phyloP scores from a whole-genome alignment of 2,888 invertebrate species.

The Chrysodeixis includens region DNA sequence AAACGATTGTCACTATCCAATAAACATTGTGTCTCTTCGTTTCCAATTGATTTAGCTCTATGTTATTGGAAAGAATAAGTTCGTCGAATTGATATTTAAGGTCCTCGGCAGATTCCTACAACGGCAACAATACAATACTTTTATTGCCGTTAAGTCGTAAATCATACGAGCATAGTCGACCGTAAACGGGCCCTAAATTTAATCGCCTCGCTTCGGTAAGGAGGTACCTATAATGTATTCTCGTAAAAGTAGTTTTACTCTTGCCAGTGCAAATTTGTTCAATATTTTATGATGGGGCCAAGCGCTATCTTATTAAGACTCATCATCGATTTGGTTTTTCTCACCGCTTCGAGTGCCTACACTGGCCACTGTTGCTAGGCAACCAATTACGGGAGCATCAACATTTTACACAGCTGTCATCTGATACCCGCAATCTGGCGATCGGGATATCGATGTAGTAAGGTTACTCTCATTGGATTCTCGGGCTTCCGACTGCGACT shows the following conservation, averaged over 20 bases:
- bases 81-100: conserved; percentile 37
- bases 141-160: conserved; percentile 67
- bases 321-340: background rate
- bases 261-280: conserved; percentile 60
- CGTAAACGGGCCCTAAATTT: conserved; percentile 72
- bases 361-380: background rate
- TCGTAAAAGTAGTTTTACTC: conserved; percentile 70
- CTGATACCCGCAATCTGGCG: background rate
- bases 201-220: conserved; percentile 67
- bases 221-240: conserved; percentile 58
- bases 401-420: background rate
- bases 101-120: conserved; percentile 52
- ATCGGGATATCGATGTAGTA: background rate
- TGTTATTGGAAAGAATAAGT: conserved; percentile 22
- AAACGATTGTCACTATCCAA: conserved; percentile 27
- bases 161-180: conserved; percentile 65
- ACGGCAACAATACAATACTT: conserved; percentile 60
- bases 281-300: conserved; percentile 45
- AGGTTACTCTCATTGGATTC: background rate
- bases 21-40: conserved; percentile 25
- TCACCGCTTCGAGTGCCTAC: background rate
- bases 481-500: background rate
- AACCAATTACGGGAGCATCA: background rate
- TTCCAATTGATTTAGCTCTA: conserved; percentile 28
- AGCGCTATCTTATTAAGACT: conserved; percentile 38